phyloP scores from a whole-genome alignment of 2,113 vertebrate genomes.

The Felis catus region F.catus_Fca126_mat1.0 CM031418.1:139271001-139271500 shows the following conservation, averaged over 20 bases:
- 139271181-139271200: background rate
- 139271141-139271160: accelerated
- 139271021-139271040: accelerated
- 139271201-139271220: background rate
- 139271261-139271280: background rate
- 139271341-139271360: background rate
- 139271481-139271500: background rate
- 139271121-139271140: background rate
- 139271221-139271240: background rate
- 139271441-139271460: background rate
- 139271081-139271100: background rate
- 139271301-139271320: background rate
- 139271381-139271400: background rate
- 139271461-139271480: background rate
- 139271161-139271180: accelerated
- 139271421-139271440: background rate
- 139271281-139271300: background rate
- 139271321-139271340: background rate
- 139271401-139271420: no score
- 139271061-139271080: background rate
- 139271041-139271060: background rate
- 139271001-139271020: accelerated
- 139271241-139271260: background rate
- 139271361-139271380: background rate
- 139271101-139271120: background rate